Evolutionary conservation across 1,140 invertebrate genomes (phyloP), one percentile per base, ranked within the genome.

Genomic region (Papilio polytes): DNA sequence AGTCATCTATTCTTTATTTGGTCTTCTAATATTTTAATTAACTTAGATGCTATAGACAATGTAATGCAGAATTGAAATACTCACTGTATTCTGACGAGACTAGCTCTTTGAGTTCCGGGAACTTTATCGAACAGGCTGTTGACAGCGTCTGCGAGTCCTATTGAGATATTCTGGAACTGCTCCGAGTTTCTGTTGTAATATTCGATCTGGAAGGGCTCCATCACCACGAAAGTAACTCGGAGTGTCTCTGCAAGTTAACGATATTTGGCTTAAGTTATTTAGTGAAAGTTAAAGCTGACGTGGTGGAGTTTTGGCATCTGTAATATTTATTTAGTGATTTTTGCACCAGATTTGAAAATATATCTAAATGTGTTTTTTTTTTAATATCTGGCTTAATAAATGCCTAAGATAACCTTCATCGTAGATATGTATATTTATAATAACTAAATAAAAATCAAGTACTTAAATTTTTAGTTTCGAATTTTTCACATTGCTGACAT

Each of bases 1-100:
- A n/a, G n/a, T n/a, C n/a, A n/a, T n/a, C 31, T 3, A 31, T 31
- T 31, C 31, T 31, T 31, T 31, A 31, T 31, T 31, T 31, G 31
- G 31, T 31, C 31, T 31, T 31, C 31, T 31, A 31, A 3, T 31
- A 1, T 31, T 31, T 31, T 31, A 2, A 31, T 36, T 36, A 36
- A 36, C 31, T 36, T 36, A 3, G 2, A 36, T 36, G 36, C 36
- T 41, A 41, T 41, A 41, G 7, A 41, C 7, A 8, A 41, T 41
- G 7, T 8, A 41, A 48, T 70, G 46, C 63, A 66, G 48, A 15
- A 44, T 59, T 20, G 63, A 41, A 70, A 78, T 78, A 92, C 94
- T 95, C 84, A 95, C 94, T 95, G 92, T 83, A 95, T 94, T 31
- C 94, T 88, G 1, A 95, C 90, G 13, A 95, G 90, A 22, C 87